A percentile compares a stretch with the other conserved stretches of the same genome.
Conservation (phyloP, 2,113 vertebrate species). For the Gnathonemus longibarbis region DNA sequence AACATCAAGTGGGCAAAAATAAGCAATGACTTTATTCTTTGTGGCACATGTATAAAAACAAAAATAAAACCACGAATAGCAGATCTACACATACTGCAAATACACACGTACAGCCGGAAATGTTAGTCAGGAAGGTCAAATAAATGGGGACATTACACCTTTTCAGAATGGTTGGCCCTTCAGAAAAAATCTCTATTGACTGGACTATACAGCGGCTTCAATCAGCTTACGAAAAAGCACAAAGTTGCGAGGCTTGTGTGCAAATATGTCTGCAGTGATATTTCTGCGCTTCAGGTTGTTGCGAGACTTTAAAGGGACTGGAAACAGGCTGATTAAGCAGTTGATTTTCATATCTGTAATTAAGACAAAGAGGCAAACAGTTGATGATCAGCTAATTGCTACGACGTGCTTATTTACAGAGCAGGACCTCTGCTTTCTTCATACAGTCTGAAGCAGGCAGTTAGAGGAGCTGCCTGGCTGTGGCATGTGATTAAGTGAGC, state of each 20-base stretch:
- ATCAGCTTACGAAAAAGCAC: neutral
- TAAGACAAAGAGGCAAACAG: neutral
- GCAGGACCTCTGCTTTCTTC: neutral
- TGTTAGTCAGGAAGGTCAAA: neutral
- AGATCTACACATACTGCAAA: neutral
- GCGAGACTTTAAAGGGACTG: neutral
- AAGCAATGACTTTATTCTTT: neutral
- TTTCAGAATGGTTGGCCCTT: neutral
- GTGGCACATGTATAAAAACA: neutral
- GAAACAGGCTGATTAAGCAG: neutral
- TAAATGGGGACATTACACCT: neutral
- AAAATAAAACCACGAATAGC: neutral
- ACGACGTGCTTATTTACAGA: neutral
- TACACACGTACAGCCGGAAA: neutral
- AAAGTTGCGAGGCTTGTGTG: neutral
- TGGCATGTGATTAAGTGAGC: neutral
- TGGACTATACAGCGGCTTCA: neutral
- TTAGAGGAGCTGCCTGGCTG: neutral
- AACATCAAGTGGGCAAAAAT: neutral
- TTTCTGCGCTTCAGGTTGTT: neutral
- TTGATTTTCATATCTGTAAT: neutral
- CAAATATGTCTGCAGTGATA: neutral
- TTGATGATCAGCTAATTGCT: neutral
- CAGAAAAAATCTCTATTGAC: neutral
- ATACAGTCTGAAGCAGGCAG: neutral